Evolutionary conservation across 2,888 invertebrate species (phyloP), one percentile per base, ranked within the genome.

Genomic region (Erebia epiphron): DNA sequence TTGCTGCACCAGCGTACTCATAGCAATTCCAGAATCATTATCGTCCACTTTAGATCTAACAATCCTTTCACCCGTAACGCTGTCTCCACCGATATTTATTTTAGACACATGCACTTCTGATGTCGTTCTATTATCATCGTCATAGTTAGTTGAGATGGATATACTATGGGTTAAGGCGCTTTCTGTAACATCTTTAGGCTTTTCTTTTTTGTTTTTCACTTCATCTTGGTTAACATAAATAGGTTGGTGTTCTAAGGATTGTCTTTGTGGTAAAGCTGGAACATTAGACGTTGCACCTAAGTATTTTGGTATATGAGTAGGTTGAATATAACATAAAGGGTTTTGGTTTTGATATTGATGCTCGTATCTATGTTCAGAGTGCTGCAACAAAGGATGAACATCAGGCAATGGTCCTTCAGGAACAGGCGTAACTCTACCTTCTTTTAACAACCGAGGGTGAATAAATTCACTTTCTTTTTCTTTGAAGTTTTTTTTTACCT

Each of bases 11-110:
- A 92, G 83, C 0, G 95, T 94, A 66, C 96, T 95, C 92, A 97
- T 95, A 9, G 96, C 96, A 76, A 97, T 97, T 0, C 96, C 97
- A 1, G 97, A 96, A 83, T 97, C 97, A 80, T 97, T 96, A 80
- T 96, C 96, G 77, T 96, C 96, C 70, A 91, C 79, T 74, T 91
- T 91, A 4, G 87, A 80, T 56, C 83, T 78, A 4, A 81, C 69
- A 69, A 78, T 84, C 77, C 86, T 86, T 67, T 82, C 84, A 73
- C 89, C 86, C 50, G 79, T 74, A n/a, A 69, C 69, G 74, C 76
- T 80, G 73, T 92, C 92, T 67, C 91, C 90, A 49, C 92, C 91
- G 69, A 92, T 92, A 77, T 90, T 92, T 75, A 93, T 91, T 72
- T 95, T 94, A 18, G 95, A 94, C 56, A 94, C 94, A 75, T 95